A percentile compares a stretch with the other conserved stretches of the same genome.
phyloP scores from a whole-genome alignment of 2,888 invertebrate species.

The Enoplolaimus lenunculus region DNA sequence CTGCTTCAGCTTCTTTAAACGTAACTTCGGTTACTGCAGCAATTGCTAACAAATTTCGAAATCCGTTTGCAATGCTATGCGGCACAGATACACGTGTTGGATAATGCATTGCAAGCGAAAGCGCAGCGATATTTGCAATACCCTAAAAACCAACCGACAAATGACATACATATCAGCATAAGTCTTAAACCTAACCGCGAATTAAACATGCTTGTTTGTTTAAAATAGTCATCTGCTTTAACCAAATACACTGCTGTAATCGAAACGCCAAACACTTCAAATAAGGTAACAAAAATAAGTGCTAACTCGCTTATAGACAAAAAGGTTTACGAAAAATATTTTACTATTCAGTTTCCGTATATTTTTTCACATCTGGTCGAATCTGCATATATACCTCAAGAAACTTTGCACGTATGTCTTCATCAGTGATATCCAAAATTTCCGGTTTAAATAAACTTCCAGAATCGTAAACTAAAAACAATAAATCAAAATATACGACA shows the following conservation, averaged over 20 bases:
- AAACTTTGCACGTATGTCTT: constrained; percentile 78
- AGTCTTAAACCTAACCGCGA: too few species aligned
- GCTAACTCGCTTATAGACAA: too few species aligned
- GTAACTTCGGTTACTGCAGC: constrained; percentile 89
- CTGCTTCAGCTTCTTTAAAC: constrained; percentile 80
- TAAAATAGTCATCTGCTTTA: too few species aligned
- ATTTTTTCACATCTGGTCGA: too few species aligned
- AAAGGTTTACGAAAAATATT: too few species aligned
- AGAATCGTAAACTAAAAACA: constrained; percentile 82
- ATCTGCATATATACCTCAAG: constrained; percentile 49
- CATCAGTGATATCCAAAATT: constrained; percentile 92
- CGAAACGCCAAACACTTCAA: too few species aligned
- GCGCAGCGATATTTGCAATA: constrained; percentile 79
- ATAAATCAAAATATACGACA: too few species aligned
- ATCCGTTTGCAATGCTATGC: constrained; percentile 90
- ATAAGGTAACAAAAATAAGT: too few species aligned
- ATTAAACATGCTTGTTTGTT: too few species aligned
- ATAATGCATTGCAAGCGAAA: constrained; percentile 82
- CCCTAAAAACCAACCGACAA: constrained; percentile 48
- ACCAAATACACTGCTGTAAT: too few species aligned
- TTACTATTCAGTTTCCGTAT: too few species aligned
- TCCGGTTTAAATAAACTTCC: constrained; percentile 93
- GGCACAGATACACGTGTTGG: constrained; percentile 92
- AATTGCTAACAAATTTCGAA: constrained; percentile 90
- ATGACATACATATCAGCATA: too few species aligned